Evolutionary conservation across 2,797 vertebrate species (phyloP), one percentile per base, ranked within the genome.

Genomic region (Microtus obscurus): DNA sequence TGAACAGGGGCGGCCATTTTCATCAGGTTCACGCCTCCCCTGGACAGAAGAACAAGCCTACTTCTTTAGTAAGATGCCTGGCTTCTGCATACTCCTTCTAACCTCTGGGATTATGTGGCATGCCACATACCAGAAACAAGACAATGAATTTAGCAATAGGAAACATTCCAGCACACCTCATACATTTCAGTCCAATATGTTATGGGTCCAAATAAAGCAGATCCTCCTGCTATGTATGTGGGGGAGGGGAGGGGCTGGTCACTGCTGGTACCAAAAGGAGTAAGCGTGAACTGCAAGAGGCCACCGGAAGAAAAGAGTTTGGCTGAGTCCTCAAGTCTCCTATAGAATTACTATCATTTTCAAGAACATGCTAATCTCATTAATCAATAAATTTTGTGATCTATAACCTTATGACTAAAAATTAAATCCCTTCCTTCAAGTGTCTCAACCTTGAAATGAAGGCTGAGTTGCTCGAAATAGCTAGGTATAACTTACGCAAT

Each of bases 381-480:
- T 82, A 91, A 87, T 31, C 45, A 80, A n/a, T 65, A 87, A 9
- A 4, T 53, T 89, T 65, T 17, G 37, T 37, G 61, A 51, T 43
- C 40, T 85, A 81, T 25, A 74, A 71, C 21, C 79, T 92, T n/a
- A 48, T 80, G 56, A 74, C 27, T 61, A 23, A 96, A 87, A 96
- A 83, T 29, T 77, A 73, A 85, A 92, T 76, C 53, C 9, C 56
- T 67, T 56, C 51, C 51, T 77, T 94, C 53, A 85, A 79, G 65
- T 56, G 34, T 8, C 51, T 91, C 89, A 91, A 25, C 8, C 63
- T n/a, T 79, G 74, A 90, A 93, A 10, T 19, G 17, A 94, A 80
- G 51, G 11, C 79, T 80, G 17, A 51, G 25, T 16, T 77, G 37
- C 74, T 74, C 80, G 69, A 80, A 85, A 17, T 19, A 87, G 59